phyloP scores from a whole-genome alignment of 1,140 invertebrate genomes.

The Aphis gossypii region DNA sequence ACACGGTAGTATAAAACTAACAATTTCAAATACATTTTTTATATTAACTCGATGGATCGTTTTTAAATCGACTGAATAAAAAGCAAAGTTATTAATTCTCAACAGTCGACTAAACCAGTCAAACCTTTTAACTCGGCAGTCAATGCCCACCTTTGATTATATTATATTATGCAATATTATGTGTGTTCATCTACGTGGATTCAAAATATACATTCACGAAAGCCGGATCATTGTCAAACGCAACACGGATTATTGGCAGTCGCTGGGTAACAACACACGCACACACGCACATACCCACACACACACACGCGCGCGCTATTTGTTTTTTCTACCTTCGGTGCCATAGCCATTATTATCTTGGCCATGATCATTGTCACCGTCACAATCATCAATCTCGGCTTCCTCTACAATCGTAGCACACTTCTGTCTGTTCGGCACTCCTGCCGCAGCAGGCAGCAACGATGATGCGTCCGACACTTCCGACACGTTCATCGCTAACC shows the following conservation, averaged over 20 bases:
- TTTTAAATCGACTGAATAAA: too few species aligned
- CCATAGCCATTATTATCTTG: slow-evolving; percentile 33
- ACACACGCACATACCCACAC: not conserved
- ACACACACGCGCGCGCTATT: not conserved
- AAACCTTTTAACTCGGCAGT: too few species aligned
- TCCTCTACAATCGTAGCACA: slow-evolving; percentile 62
- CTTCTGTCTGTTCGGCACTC: slow-evolving; percentile 61
- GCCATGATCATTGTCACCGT: not conserved
- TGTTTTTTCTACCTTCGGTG: slow-evolving; percentile 45
- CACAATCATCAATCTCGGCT: slow-evolving; percentile 68
- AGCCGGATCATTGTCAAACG: slow-evolving; percentile 37
- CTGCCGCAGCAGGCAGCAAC: slow-evolving; percentile 63
- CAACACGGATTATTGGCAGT: slow-evolving; percentile 20
- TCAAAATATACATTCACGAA: slow-evolving; percentile 45
- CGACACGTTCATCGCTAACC: slow-evolving; percentile 65
- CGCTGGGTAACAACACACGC: not conserved
- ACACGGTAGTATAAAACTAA: too few species aligned
- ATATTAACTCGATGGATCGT: too few species aligned
- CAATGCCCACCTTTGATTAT: too few species aligned
- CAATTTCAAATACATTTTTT: too few species aligned
- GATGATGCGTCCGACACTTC: slow-evolving; percentile 41
- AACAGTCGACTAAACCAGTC: too few species aligned
- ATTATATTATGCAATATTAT: not conserved
- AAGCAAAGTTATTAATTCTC: too few species aligned
- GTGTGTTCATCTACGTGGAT: slow-evolving; percentile 34